Base-by-base conservation (phyloP, 2,888 invertebrate species). In the Cryptosula pallasiana region DNA sequence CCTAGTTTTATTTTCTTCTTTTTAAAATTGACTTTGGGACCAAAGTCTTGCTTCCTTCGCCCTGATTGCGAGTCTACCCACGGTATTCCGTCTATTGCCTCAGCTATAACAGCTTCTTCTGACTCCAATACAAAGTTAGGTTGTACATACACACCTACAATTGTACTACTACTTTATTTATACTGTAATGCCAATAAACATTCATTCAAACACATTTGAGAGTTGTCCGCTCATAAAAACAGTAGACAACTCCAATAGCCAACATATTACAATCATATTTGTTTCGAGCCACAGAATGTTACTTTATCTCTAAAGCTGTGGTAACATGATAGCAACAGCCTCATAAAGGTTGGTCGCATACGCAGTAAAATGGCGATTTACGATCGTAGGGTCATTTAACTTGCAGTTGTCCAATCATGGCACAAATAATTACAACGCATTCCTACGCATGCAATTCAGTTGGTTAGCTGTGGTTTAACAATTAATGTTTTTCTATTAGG, bases 1-100 rank as follows among this genome's bases (percentile, higher is more conserved):
- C 91, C 93, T 25, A 72, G 57, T 74, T 88, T 90, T 5, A 96
- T 85, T 84, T 93, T 95, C 78, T 90, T 90, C 84, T 93, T 94
- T 82, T 96, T 98, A 83, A 99, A 99, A 86, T 99, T 99, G 13
- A 96, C 95, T 86, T 96, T 97, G 0, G 99, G 99, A 0, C 99
- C 99, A 85, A 90, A 98, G 85, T 99, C 99, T 89, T 90, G 97
- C 84, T 99, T 99, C 73, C 94, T 88, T 71, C 98, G 88, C 0
- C 98, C 98, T 83, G 96, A 97, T 84, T 98, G 98, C 0, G 98
- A 98, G 54, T 88, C 87, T 76, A 91, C 90, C 97, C 98, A 99
- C 0, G 91, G 90, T 75, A 92, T 87, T 74, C 87, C 86, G 81
- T 97, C 94, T 16, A 97, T 89, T 72, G 89, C 87, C 71, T 87